Evolutionary conservation across 2,797 vertebrate genomes (phyloP).

Genomic region (Karalla daura): DNA sequence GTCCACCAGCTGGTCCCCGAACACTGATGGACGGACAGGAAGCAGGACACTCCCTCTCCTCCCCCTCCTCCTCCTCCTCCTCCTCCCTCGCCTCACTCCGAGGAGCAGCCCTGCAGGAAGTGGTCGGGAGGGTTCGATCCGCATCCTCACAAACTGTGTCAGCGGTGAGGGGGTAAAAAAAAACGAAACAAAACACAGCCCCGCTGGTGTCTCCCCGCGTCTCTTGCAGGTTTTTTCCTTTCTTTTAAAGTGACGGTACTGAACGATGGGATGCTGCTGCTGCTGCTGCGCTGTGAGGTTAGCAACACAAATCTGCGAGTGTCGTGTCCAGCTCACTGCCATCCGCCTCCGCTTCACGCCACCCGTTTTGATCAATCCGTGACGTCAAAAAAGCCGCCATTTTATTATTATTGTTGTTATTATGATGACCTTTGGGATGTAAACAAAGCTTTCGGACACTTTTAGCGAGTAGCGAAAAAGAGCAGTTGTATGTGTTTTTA

Average conservation of each 20-base stretch:
- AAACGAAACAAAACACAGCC: no score
- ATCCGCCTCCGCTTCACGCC: no score
- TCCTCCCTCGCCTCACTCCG: not conserved
- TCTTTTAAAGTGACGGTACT: slow-evolving; percentile 37
- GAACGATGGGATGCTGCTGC: slow-evolving; percentile 3
- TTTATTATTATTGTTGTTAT: no score
- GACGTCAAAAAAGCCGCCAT: no score
- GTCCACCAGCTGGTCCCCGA: slow-evolving; percentile 12
- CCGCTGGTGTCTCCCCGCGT: slow-evolving; percentile 1
- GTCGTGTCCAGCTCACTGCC: no score
- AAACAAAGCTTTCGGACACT: not conserved
- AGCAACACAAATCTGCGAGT: slow-evolving; percentile 13
- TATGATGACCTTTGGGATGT: no score
- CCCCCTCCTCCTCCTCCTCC: slow-evolving; percentile 3
- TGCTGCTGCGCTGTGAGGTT: slow-evolving; percentile 15
- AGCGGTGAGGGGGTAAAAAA: not conserved
- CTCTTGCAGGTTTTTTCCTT: slow-evolving; percentile 30
- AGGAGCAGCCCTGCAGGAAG: slow-evolving; percentile 31
- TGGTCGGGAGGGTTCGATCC: not conserved
- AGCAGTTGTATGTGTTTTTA: slow-evolving; percentile 1
- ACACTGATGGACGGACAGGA: slow-evolving; percentile 18
- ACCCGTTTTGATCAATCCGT: no score
- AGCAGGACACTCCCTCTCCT: not conserved
- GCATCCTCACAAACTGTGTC: no score
- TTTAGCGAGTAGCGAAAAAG: no score